Base-by-base conservation (phyloP, 2,113 vertebrate species). In the Psittacula cyanocephala region DNA sequence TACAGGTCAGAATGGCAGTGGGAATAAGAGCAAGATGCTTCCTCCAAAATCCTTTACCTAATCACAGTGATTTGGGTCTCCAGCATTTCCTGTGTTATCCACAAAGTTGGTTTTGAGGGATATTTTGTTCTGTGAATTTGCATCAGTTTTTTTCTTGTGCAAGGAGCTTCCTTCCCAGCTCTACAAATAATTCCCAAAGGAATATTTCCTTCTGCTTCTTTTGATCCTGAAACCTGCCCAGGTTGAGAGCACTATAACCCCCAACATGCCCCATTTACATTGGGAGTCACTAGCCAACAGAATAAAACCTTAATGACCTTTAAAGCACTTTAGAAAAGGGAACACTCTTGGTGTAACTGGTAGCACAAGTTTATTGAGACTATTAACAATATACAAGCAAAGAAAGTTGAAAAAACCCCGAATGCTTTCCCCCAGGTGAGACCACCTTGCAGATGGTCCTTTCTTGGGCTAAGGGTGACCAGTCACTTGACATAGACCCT, bases 31-130 rank as follows among this genome's bases (percentile, higher is more conserved):
- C 0, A 0, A 28, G 57, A 57, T 17, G 78, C 31, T 71, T 46
- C 23, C 33, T 60, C 43, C 70, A 13, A 17, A 47, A 33, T 29
- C 37, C 50, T 47, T 14, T 28, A 3, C 49, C 4, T 0, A 4
- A 28, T 22, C 16, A 0, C 0, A 10, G 28, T 0, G n/a, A 16
- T 63, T 1, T 10, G 49, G 5, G 17, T 29, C 72, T 89, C 69
- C 37, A 18, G 77, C 25, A 59, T n/a, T n/a, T n/a, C 65, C 74
- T 11, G 24, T 17, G 0, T 4, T 3, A 29, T 29, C 11, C 50
- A 12, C 64, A 0, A 8, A 53, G 65, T 29, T 4, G 6, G 8
- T n/a, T 75, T 31, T 18, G 52, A 72, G 33, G 43, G 43, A 5
- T 43, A 0, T 70, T 78, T 59, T 37, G 41, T 33, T 8, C 29